Conservation (phyloP, 2,113 vertebrate species). For the Oreochromis spilurus region DNA sequence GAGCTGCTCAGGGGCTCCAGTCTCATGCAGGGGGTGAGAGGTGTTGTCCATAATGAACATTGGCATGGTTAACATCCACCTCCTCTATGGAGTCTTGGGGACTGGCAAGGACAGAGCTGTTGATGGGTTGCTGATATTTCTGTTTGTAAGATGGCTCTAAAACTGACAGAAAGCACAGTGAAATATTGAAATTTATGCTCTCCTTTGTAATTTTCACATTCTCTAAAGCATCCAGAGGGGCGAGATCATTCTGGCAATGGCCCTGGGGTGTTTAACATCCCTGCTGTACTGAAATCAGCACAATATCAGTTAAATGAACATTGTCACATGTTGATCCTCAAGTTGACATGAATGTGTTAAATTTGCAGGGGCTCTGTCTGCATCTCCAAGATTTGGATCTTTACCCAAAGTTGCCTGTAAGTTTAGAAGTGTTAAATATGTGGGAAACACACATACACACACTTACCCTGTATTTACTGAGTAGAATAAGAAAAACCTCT, state of each 20-base stretch:
- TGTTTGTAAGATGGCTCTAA: not conserved
- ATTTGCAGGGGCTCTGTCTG: conserved; percentile 75
- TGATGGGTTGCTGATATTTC: not conserved
- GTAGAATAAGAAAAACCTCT: not conserved
- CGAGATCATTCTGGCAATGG: not conserved
- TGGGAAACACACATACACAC: not conserved
- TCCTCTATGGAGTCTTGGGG: not conserved
- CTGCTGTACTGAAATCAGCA: not conserved
- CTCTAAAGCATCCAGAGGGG: not conserved
- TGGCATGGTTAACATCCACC: not conserved
- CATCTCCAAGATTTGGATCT: conserved; percentile 81
- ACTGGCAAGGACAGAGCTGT: not conserved
- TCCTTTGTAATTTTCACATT: not conserved
- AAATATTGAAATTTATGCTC: not conserved
- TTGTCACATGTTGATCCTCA: not conserved
- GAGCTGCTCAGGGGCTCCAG: not conserved
- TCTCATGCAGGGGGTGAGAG: not conserved
- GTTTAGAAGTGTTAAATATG: conserved; percentile 50
- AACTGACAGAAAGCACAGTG: not conserved
- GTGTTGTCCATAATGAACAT: not conserved
- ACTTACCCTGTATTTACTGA: not conserved
- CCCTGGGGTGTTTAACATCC: not conserved
- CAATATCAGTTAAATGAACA: not conserved
- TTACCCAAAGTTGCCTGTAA: conserved; percentile 85
- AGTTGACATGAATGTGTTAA: not conserved